Base-by-base conservation (phyloP, 1,140 invertebrate genomes). In the Sminthurinus signatus region DNA sequence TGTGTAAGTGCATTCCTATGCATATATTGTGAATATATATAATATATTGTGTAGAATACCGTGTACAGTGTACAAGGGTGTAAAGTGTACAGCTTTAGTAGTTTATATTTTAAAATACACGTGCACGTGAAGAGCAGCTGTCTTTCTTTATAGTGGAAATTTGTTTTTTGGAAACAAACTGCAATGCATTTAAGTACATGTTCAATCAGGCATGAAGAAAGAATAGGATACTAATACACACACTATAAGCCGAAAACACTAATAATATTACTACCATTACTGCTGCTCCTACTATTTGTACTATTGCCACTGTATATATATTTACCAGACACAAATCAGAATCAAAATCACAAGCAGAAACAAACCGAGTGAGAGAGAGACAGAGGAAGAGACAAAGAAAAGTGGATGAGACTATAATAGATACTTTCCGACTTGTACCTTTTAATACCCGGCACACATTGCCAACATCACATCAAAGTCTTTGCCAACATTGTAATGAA, bases 111-210 rank as follows among this genome's bases (percentile, higher is more conserved):
- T n/a, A n/a, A n/a, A n/a, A n/a, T n/a, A n/a, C 59, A 50, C 28
- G 50, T 54, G 29, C 61, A 63, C 54, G 61, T 63, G 61, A 63
- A 57, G 27, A 56, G 61, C 61, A 63, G 61, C 61, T 63, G 61
- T 32, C 42, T 21, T 54, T 42, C 48, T 51, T 44, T 39, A 19
- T 17, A 10, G n/a, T 23, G n/a, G 39, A 25, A 25, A 15, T 27
- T 15, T 39, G 55, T 39, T 43, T 55, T 19, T 23, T 39, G 21
- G 23, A 39, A 57, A 21, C 23, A 21, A 21, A 15, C 12, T 31
- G 19, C n/a, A n/a, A 12, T 17, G 32, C 3, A 56, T 54, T 62
- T 62, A 62, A 62, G 27, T 54, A 62, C 48, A 62, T n/a, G 5
- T 3, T 62, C 60, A 62, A 62, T 62, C 60, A 54, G 60, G 31